Evolutionary conservation across 2,888 invertebrate genomes (phyloP).

Genomic region (Phyllotreta cruciferae): DNA sequence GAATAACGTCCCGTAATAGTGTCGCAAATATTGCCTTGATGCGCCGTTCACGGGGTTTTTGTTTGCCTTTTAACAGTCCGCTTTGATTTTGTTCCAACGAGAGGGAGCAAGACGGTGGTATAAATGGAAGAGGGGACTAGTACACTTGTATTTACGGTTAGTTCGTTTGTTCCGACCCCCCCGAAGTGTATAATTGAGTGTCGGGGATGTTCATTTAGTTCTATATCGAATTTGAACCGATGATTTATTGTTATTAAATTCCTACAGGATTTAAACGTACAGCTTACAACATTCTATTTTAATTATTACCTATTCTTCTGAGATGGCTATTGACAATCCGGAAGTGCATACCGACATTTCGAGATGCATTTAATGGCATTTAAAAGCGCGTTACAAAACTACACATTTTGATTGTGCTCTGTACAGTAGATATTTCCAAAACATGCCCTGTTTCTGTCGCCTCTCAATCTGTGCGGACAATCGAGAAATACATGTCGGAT

Average conservation of each 20-base stretch:
- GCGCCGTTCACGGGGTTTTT: slow-evolving; percentile 47
- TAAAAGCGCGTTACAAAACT: slow-evolving; percentile 8
- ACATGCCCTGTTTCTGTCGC: slow-evolving; percentile 20
- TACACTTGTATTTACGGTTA: slow-evolving; percentile 19
- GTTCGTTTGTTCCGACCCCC: slow-evolving; percentile 8
- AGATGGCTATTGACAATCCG: background rate
- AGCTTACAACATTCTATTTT: no score
- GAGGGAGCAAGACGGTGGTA: background rate
- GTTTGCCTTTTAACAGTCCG: slow-evolving; percentile 50
- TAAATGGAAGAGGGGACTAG: background rate
- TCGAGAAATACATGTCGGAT: slow-evolving; percentile 26
- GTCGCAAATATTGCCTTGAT: slow-evolving; percentile 55
- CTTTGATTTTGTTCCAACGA: slow-evolving; percentile 2
- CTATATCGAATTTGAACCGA: background rate
- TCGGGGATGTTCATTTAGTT: slow-evolving; percentile 1
- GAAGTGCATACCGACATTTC: background rate
- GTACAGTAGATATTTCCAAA: slow-evolving; percentile 7
- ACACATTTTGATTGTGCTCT: background rate
- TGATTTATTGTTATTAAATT: background rate
- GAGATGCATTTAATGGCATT: slow-evolving; percentile 10
- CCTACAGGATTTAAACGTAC: no score
- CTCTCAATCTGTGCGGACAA: slow-evolving; percentile 15
- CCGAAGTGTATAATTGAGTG: background rate
- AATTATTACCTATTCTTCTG: no score
- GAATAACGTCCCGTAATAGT: slow-evolving; percentile 53